Evolutionary conservation across 2,888 invertebrate species (phyloP).

Genomic region (Actias luna): DNA sequence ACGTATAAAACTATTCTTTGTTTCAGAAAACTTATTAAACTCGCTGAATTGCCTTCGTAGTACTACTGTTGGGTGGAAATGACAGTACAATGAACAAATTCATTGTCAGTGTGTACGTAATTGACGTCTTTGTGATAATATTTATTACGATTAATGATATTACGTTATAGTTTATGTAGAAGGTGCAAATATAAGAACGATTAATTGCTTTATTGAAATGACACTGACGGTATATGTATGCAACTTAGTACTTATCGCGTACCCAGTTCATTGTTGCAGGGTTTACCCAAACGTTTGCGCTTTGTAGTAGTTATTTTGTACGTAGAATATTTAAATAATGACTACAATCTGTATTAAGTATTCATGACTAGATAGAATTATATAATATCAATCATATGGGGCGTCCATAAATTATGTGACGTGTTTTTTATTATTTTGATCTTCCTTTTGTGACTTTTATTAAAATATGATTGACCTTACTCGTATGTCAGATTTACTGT

Average conservation of each 20-base stretch:
- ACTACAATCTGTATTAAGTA: neutral
- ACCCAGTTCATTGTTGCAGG: neutral
- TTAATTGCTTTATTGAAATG: neutral
- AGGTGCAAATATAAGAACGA: neutral
- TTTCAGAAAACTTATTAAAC: constrained; percentile 54
- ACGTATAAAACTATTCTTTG: constrained; percentile 21
- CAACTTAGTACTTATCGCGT: neutral
- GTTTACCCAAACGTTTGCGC: neutral
- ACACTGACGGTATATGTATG: neutral
- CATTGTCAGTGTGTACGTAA: constrained; percentile 1
- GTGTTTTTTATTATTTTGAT: no score
- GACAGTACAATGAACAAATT: neutral
- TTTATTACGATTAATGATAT: neutral
- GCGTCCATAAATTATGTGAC: no score
- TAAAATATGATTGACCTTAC: no score
- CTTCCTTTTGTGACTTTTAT: no score
- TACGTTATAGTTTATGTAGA: neutral
- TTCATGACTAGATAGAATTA: no score
- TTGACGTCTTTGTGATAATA: neutral
- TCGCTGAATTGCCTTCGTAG: constrained; percentile 42
- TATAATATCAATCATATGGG: no score
- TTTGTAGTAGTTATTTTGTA: neutral
- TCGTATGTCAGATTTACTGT: no score
- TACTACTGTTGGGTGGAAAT: neutral
- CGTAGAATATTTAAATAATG: neutral